Conservation (phyloP, 2,888 invertebrate species). For the Erpobdella octoculata region DNA sequence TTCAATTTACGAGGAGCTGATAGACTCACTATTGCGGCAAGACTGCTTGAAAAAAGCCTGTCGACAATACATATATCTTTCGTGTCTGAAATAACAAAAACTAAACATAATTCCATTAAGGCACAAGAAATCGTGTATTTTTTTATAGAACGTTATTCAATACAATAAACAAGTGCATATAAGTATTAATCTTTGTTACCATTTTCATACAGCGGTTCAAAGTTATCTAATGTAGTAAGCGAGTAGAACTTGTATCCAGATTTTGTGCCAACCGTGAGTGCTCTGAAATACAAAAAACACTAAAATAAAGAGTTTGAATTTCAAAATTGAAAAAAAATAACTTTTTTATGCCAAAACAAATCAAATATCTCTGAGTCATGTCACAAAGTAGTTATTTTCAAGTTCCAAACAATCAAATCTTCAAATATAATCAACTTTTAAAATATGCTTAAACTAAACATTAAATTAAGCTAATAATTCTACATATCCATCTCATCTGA, state of each 20-base stretch:
- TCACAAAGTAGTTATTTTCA: no score
- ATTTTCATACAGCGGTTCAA: slow-evolving; percentile 82
- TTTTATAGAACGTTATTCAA: no score
- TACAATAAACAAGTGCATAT: no score
- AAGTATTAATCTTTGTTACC: slow-evolving; percentile 54
- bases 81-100: slow-evolving; percentile 43
- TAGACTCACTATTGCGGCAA: slow-evolving; percentile 87
- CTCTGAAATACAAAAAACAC: slow-evolving; percentile 52
- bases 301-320: no score
- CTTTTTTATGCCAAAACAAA: no score
- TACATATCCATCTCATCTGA: no score
- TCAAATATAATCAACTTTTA: no score
- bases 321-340: no score
- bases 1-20: slow-evolving; percentile 81
- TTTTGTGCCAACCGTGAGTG: slow-evolving; percentile 83
- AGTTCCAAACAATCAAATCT: no score
- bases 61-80: slow-evolving; percentile 75
- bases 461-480: no score
- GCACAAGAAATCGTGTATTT: no score
- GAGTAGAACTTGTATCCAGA: slow-evolving; percentile 82
- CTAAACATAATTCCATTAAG: neutral
- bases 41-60: slow-evolving; percentile 87
- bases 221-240: slow-evolving; percentile 66
- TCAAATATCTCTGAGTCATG: no score
- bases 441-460: slow-evolving; percentile 45